Evolutionary conservation across 2,888 invertebrate genomes (phyloP), one percentile per base, ranked within the genome.

Genomic region (Athetis lepigone): DNA sequence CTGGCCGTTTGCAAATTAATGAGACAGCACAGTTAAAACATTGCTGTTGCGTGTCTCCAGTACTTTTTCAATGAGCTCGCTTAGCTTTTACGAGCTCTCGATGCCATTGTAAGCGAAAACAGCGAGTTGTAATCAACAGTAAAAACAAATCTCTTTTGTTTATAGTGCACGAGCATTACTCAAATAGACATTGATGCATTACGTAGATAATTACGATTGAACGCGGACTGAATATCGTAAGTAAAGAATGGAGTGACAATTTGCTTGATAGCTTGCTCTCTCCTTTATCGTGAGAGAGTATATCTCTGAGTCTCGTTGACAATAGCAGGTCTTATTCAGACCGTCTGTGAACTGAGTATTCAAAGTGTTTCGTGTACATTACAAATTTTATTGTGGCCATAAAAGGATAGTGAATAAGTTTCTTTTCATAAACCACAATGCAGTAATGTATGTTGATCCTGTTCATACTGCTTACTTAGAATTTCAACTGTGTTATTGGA

Each of bases 1-100:
- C 81, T 82, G 80, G 78, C 70, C 67, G 70, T 77, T 75, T 79
- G 78, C 68, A 76, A 83, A 84, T 82, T 84, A 87, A 87, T 85
- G 82, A 83, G 80, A 72, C 69, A 58, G 59, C 66, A 52, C 55
- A 55, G 75, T 56, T 62, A 70, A 70, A 80, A 75, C 66, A 61
- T 68, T 58, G 74, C 60, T 46, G 39, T 65, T 63, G 74, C 74
- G 70, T 77, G 77, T 68, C 69, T 59, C 47, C 51, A 33, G 56
- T 55, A 69, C 39, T 62, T 69, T 77, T 71, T 70, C 69, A 71
- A 77, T 77, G 62, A 70, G 51, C 42, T 54, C 64, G 56, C 62
- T 62, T 76, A 62, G 54, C 50, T 65, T 76, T 56, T 65, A 66
- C 55, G 65, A 70, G 47, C 60, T 66, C 49, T 58, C 57, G 40